phyloP scores from a whole-genome alignment of 2,888 invertebrate genomes.

The Hypercompe scribonia region DNA sequence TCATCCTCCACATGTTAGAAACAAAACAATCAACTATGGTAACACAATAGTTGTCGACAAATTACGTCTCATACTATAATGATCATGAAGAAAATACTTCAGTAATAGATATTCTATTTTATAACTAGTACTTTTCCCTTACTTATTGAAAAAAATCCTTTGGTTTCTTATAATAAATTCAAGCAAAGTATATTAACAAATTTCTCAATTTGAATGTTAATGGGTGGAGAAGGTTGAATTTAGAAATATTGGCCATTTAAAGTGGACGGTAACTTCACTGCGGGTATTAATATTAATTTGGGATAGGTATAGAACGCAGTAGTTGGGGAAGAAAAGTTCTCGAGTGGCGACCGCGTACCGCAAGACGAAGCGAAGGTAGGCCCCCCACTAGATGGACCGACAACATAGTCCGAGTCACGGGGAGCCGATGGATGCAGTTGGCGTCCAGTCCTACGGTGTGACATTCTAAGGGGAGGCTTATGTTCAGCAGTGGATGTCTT shows the following conservation, averaged over 20 bases:
- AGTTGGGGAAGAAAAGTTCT: too few relatives aligned
- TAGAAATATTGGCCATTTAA: not conserved
- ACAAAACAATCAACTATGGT: slow-evolving; percentile 7
- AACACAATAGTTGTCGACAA: not conserved
- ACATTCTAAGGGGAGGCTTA: too few relatives aligned
- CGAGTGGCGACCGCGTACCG: too few relatives aligned
- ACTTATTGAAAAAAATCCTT: not conserved
- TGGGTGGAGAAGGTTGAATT: not conserved
- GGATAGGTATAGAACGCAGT: too few relatives aligned
- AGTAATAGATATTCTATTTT: not conserved
- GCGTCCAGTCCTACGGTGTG: too few relatives aligned
- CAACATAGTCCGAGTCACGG: too few relatives aligned
- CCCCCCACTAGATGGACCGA: too few relatives aligned
- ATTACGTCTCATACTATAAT: not conserved
- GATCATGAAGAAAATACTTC: not conserved
- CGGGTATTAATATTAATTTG: not conserved
- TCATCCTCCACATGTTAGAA: not conserved
- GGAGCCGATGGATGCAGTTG: too few relatives aligned
- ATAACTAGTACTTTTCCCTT: not conserved
- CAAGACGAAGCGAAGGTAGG: too few relatives aligned
- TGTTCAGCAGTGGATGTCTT: too few relatives aligned
- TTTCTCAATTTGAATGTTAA: not conserved
- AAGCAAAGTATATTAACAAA: too few relatives aligned
- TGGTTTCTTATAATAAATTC: too few relatives aligned
- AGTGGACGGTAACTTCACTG: not conserved